Evolutionary conservation across 1,140 invertebrate genomes (phyloP).

Genomic region (Procambarus virginalis): DNA sequence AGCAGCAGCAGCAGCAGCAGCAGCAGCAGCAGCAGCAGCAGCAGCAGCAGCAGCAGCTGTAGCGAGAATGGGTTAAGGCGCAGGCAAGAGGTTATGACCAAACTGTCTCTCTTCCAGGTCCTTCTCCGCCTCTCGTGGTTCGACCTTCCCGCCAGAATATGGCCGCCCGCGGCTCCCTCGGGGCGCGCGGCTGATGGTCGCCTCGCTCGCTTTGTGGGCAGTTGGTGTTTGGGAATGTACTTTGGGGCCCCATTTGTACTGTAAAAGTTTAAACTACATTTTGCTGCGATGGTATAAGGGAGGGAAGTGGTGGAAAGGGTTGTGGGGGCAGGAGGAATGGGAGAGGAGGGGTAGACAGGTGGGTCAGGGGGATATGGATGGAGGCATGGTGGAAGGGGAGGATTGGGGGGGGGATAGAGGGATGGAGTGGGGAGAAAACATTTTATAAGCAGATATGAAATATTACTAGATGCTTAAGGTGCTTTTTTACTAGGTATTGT

Average conservation of each 20-base stretch:
- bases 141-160: constrained; percentile 8
- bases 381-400: not conserved
- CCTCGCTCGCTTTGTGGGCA: constrained; percentile 36
- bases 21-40: no score
- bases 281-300: not conserved
- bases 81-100: not conserved
- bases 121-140: not conserved
- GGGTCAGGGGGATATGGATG: no score
- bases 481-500: no score
- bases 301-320: not conserved
- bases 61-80: no score
- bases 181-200: constrained; percentile 12
- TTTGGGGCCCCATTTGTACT: constrained; percentile 57
- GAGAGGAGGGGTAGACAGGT: not conserved
- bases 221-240: constrained; percentile 50
- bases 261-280: constrained; percentile 62
- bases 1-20: not conserved
- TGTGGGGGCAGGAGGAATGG: not conserved
- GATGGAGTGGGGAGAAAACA: not conserved
- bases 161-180: constrained; percentile 7
- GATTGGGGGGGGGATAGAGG: not conserved
- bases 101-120: not conserved
- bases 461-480: no score
- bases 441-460: not conserved
- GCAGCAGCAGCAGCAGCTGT: no score